These are phyloP conservation scores for Sphyrna mokarran DNA, from an alignment of 2,113 vertebrate species.

Conservation along the genomic window DNA sequence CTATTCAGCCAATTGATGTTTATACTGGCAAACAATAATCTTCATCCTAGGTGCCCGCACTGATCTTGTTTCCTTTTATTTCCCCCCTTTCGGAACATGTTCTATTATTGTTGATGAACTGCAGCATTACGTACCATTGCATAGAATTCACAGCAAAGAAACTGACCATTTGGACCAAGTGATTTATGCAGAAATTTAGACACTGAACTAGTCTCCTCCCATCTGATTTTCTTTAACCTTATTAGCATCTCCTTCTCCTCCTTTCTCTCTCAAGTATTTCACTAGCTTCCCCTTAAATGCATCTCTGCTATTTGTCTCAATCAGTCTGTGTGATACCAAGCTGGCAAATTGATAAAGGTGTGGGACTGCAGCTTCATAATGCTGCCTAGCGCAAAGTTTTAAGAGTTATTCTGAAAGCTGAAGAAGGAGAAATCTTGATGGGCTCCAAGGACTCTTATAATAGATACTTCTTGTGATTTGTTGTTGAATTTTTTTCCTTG, in stretches of 20 bases:
- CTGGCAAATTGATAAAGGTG: not conserved
- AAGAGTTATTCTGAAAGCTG: not conserved
- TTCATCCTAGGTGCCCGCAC: not conserved
- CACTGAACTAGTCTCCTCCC: not conserved
- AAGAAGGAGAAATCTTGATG: not conserved
- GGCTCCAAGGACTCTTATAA: not conserved
- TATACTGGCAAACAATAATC: not conserved
- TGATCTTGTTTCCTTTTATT: not conserved
- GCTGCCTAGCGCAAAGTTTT: not conserved
- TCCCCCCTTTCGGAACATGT: not conserved
- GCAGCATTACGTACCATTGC: not conserved
- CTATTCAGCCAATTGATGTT: not conserved
- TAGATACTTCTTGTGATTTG: not conserved
- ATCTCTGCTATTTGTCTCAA: not conserved
- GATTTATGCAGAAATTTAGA: not conserved
- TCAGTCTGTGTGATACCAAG: not conserved
- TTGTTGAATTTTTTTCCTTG: not conserved
- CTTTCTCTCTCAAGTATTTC: not conserved
- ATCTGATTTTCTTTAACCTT: not conserved
- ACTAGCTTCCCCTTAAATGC: not conserved
- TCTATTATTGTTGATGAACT: not conserved
- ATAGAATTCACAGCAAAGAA: not conserved
- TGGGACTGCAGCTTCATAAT: not conserved
- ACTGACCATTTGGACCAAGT: not conserved
- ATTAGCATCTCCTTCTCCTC: not conserved